A percentile compares a stretch with the other conserved stretches of the same genome.
These are phyloP conservation scores for Mizuhopecten yessoensis DNA, from an alignment of 1,140 invertebrate species.

Conservation along the genomic window DNA sequence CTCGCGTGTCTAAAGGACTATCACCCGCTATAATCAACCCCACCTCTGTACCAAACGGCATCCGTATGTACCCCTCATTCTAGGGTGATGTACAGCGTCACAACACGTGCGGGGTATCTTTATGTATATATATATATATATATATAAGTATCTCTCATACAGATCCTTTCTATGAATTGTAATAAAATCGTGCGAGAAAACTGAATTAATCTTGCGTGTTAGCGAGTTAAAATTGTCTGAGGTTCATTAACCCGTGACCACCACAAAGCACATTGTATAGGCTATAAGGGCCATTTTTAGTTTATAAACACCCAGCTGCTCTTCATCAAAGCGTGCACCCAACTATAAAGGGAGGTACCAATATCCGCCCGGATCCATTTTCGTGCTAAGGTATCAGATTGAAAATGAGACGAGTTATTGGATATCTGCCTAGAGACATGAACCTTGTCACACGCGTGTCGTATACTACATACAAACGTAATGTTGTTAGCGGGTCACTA, in stretches of 20 bases:
- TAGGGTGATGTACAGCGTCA: not conserved
- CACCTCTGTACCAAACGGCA: not conserved
- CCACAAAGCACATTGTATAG: not conserved
- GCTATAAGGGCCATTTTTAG: not conserved
- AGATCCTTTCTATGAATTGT: not conserved
- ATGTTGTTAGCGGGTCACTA: not conserved
- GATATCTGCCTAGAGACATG: not conserved
- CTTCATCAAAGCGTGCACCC: not conserved
- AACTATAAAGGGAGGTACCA: constrained; percentile 6
- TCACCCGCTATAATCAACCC: not conserved
- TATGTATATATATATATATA: no score
- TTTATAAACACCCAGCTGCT: not conserved
- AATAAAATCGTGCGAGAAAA: not conserved
- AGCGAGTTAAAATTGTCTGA: not conserved
- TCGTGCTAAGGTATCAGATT: not conserved
- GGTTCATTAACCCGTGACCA: not conserved
- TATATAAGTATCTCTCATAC: not conserved
- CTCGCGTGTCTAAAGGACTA: not conserved
- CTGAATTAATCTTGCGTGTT: not conserved
- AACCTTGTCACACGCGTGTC: not conserved
- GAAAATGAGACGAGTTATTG: not conserved
- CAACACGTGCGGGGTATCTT: not conserved
- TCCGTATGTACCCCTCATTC: not conserved
- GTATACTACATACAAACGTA: not conserved
- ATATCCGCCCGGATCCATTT: not conserved